Conservation (phyloP, 2,888 invertebrate species). For the Parapristionchus giblindavisi region DNA sequence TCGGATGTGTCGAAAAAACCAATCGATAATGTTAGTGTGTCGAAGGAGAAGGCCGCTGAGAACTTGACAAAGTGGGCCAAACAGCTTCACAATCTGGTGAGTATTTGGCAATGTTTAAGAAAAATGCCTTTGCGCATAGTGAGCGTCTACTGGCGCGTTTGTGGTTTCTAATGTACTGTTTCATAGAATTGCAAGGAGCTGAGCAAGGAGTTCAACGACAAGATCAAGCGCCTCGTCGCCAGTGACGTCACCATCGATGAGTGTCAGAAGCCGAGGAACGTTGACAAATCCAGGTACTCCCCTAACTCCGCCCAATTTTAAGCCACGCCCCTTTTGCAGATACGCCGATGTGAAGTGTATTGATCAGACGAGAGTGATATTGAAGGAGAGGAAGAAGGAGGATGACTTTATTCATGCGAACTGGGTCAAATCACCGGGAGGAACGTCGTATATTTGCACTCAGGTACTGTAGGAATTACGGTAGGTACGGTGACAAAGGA, state of each 20-base stretch:
- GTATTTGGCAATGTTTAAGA: too few relatives aligned
- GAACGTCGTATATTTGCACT: slow-evolving; percentile 43
- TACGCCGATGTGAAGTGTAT: slow-evolving; percentile 28
- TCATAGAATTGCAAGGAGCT: slow-evolving; percentile 31
- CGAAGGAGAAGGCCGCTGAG: too few relatives aligned
- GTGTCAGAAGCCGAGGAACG: background rate
- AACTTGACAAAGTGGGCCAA: too few relatives aligned
- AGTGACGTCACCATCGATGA: background rate
- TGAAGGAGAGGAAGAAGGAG: slow-evolving; percentile 10
- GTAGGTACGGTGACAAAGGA: too few relatives aligned
- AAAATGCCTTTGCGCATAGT: too few relatives aligned
- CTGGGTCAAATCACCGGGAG: slow-evolving; percentile 37
- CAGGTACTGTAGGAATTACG: too few relatives aligned
- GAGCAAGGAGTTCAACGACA: slow-evolving; percentile 14
- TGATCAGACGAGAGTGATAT: slow-evolving; percentile 5
- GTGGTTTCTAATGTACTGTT: too few relatives aligned
- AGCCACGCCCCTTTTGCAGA: slow-evolving; percentile 7
- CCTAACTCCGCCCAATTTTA: too few relatives aligned
- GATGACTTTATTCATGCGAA: slow-evolving; percentile 46
- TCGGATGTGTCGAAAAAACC: too few relatives aligned
- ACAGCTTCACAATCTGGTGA: too few relatives aligned
- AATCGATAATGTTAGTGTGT: too few relatives aligned
- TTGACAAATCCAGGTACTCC: slow-evolving; percentile 9
- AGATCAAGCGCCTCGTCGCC: slow-evolving; percentile 29
- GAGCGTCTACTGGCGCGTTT: too few relatives aligned